These are phyloP conservation scores for Myotis yumanensis DNA, from an alignment of 2,113 vertebrate species.

Conservation along the genomic window DNA sequence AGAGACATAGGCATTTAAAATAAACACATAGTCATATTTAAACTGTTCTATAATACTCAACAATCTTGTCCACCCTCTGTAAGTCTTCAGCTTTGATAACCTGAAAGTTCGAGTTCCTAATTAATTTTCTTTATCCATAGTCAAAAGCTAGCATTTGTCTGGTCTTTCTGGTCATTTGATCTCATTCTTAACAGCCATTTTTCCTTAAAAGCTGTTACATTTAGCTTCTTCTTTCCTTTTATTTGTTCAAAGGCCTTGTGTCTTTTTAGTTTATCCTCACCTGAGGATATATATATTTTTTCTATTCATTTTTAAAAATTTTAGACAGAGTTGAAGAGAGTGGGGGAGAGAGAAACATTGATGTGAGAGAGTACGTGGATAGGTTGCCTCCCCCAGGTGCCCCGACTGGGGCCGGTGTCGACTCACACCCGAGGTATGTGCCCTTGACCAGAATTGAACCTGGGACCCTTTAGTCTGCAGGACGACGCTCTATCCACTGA, in stretches of 20 bases:
- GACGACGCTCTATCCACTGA: too few species aligned
- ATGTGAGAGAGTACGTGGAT: too few species aligned
- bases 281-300: too few species aligned
- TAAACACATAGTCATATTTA: not conserved
- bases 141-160: slow-evolving; percentile 23
- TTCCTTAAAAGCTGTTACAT: slow-evolving; percentile 50
- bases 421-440: too few species aligned
- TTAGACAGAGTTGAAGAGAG: too few species aligned
- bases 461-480: too few species aligned
- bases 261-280: slow-evolving; percentile 32
- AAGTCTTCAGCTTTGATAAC: slow-evolving; percentile 17
- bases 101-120: slow-evolving; percentile 11
- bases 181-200: slow-evolving; percentile 19
- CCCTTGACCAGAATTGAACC: too few species aligned
- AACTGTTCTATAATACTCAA: not conserved
- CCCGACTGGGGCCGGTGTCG: too few species aligned
- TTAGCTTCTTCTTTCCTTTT: slow-evolving; percentile 10
- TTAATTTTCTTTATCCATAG: not conserved
- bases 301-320: too few species aligned
- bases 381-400: too few species aligned
- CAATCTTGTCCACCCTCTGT: not conserved
- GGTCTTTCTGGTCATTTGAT: not conserved
- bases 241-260: slow-evolving; percentile 12
- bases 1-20: slow-evolving; percentile 10
- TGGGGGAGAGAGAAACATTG: too few species aligned